Evolutionary conservation across 2,888 invertebrate genomes (phyloP), one percentile per base, ranked within the genome.

Genomic region (Dilophus febrilis): DNA sequence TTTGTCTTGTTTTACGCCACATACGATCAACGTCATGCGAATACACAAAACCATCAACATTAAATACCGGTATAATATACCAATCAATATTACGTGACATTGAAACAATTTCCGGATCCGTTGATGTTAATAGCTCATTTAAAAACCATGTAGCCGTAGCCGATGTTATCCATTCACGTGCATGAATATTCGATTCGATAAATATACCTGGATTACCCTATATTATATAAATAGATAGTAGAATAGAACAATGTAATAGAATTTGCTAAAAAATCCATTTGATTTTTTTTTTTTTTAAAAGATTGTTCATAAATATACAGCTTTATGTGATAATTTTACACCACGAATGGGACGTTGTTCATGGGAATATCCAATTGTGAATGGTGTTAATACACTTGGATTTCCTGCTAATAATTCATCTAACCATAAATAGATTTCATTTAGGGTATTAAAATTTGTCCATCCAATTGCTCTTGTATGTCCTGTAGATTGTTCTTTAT

Each of bases 91-190:
- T 65, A 45, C 78, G 71, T 2, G 77, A 72, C 49, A 82, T 55
- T 10, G 59, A 53, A 18, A 71, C 64, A 0, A 76, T 64, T 26
- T 60, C 61, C 2, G 65, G 48, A 45, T 77, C 67, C 2, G 53
- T 52, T 31, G 74, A 76, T 1, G 70, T 74, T 13, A 83, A 56
- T 13, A 84, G 58, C 54, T 79, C 68, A 47, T 81, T 74, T 19
- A 84, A 71, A 37, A 83, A 69, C 61, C 72, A 79, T 0, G 76
- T 71, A 0, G 73, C 72, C 0, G 74, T 72, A 0, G 80, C 77
- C 1, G 78, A 75, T 1, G 77, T 69, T 18, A 81, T 77, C 81
- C 81, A 81, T 60, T 82, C 81, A 33, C 79, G 64, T 1, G 74
- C 63, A 50, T 74, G 74, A 29, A 74, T 71, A 37, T 74, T 75